Conservation (phyloP, 2,888 invertebrate species). For the Acrobasis repandana region DNA sequence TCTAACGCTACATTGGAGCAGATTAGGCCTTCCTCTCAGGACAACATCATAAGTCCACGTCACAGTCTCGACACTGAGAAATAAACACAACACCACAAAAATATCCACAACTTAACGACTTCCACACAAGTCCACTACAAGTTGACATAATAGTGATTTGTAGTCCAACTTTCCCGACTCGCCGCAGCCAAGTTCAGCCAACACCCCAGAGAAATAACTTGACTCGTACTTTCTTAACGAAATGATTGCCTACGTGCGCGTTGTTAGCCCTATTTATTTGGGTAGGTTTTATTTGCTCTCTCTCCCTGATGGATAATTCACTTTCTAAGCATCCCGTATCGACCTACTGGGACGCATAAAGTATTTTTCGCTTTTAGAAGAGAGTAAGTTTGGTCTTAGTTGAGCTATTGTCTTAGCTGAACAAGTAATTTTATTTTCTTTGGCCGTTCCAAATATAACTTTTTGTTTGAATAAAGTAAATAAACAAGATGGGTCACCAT, state of each 20-base stretch:
- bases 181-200: slow-evolving; percentile 42
- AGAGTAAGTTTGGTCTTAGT: slow-evolving; percentile 13
- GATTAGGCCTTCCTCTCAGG: too few relatives aligned
- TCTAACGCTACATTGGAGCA: too few relatives aligned
- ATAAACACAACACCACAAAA: slow-evolving; percentile 19
- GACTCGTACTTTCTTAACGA: slow-evolving; percentile 76
- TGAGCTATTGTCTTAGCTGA: slow-evolving; percentile 10
- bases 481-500: too few relatives aligned
- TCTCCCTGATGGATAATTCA: slow-evolving; percentile 76
- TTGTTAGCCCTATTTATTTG: slow-evolving; percentile 78
- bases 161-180: slow-evolving; percentile 48
- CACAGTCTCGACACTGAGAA: not conserved
- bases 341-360: slow-evolving; percentile 74
- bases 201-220: slow-evolving; percentile 75
- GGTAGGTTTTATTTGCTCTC: slow-evolving; percentile 75
- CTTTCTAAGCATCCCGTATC: slow-evolving; percentile 76
- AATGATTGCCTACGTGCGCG: slow-evolving; percentile 80
- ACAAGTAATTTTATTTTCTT: not conserved
- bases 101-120: slow-evolving; percentile 29
- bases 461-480: too few relatives aligned
- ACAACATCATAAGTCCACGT: not conserved
- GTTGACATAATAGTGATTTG: slow-evolving; percentile 73
- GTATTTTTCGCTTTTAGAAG: slow-evolving; percentile 49
- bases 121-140: slow-evolving; percentile 53
- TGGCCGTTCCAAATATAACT: too few relatives aligned